phyloP scores from a whole-genome alignment of 2,113 vertebrate genomes.

The Phylloscopus trochiloides region DNA sequence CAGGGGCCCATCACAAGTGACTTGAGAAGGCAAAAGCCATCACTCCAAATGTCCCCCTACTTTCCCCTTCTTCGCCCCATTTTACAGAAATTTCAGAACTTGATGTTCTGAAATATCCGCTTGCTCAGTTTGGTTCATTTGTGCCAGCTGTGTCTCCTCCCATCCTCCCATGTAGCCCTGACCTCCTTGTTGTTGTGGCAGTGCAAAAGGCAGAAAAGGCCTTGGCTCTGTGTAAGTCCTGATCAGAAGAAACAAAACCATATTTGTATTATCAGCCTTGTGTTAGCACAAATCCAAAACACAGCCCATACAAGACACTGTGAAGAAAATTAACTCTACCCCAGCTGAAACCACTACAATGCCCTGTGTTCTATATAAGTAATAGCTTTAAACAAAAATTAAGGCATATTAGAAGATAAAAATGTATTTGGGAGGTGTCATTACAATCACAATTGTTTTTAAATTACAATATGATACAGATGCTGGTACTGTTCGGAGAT shows the following conservation, averaged over 20 bases:
- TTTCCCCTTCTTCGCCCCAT: not conserved
- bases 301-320: not conserved
- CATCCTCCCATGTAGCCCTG: not conserved
- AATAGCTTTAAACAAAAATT: not conserved
- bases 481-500: not conserved
- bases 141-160: not conserved
- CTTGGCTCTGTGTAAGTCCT: not conserved
- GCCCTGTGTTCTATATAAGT: not conserved
- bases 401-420: not conserved
- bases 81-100: too few relatives aligned
- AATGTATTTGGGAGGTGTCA: not conserved
- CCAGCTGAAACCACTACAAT: not conserved
- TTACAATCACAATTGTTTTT: not conserved
- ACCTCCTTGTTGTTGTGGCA: too few relatives aligned
- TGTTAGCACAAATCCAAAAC: not conserved
- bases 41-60: rapidly evolving
- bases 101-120: not conserved
- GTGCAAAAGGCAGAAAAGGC: not conserved
- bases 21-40: not conserved
- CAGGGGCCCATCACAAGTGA: not conserved
- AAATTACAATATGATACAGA: not conserved
- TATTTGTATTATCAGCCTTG: not conserved
- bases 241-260: not conserved
- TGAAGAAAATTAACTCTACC: not conserved
- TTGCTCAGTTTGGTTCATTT: not conserved